Base-by-base conservation (phyloP, 2,113 vertebrate species). In the Oncorhynchus gorbuscha region DNA sequence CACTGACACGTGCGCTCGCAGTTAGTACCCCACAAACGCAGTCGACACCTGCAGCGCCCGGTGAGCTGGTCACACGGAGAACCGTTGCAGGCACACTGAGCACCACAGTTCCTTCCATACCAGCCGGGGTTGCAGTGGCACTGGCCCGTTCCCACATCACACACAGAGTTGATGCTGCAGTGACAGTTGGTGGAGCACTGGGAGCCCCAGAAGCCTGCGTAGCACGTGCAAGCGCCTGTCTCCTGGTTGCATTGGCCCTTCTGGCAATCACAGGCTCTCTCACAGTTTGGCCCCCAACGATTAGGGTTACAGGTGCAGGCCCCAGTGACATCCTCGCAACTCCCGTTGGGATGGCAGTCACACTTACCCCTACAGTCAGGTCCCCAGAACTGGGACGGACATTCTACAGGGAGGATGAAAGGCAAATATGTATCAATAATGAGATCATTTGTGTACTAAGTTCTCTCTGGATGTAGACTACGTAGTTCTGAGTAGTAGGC, bases 341-440 rank as follows among this genome's bases (percentile, higher is more conserved):
- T 96, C 73, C 98, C 97, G 0, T 99, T 96, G 32, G 97, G 97
- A 85, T 96, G 94, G 83, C 97, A 99, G 16, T 92, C 92, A 84
- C 98, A 99, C 86, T 96, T 95, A 35, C 97, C 97, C 82, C 98
- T 99, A 93, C 97, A 99, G 92, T 99, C 97, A 0, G 97, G 97
- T 18, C 97, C 97, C 97, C 97, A 99, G 92, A 96, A 99, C 91
- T 97, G 97, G 81, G 94, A 90, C 3, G 97, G 98, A 49, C 98
- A 99, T 85, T 99, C 98, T 99, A 85, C 59, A 69, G 32, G 85
- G 71, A n/a, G 24, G 18, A 28, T 26, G 39, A 48, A 45, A 22
- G 35, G 35, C 35, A 35, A 35, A 35, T 35, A 35, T 35, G 35
- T 35, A 7, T 35, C 35, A 8, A 35, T 7, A 35, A 35, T 35